Evolutionary conservation across 2,888 invertebrate genomes (phyloP), one percentile per base, ranked within the genome.

Genomic region (Sisyra nigra): DNA sequence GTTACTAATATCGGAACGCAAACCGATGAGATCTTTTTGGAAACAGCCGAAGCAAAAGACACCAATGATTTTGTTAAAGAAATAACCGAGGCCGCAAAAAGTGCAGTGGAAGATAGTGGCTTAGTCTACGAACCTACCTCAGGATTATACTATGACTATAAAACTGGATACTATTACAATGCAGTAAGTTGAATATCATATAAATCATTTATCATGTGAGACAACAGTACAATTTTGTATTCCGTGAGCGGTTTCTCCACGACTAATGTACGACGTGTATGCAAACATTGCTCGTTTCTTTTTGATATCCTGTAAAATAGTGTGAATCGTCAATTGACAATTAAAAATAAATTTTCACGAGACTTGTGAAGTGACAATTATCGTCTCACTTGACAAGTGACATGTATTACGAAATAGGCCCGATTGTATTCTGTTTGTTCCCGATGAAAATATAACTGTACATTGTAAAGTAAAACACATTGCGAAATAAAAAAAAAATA

Each of bases 151-250:
- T 89, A 88, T 61, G 87, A 91, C 62, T 83, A 80, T 51, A 80
- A 77, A 54, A 81, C 85, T 50, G 88, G 89, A 47, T 91, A 87
- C 64, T 91, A 91, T 65, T 91, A 89, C 57, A 86, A 88, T 67
- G 76, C 86, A 51, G 88, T 87, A 69, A 67, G 72, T 68, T 48
- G n/a, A n/a, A 42, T 40, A 34, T 11, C 40, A 11, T n/a, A n/a
- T n/a, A n/a, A n/a, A 10, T 17, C 29, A 18, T n/a, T n/a, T n/a
- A n/a, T n/a, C n/a, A n/a, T n/a, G n/a, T n/a, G n/a, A n/a, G n/a
- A n/a, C n/a, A n/a, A n/a, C n/a, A n/a, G n/a, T n/a, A n/a, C n/a
- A n/a, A n/a, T n/a, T n/a, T n/a, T n/a, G n/a, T n/a, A n/a, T n/a
- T n/a, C n/a, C n/a, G n/a, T n/a, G n/a, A n/a, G n/a, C n/a, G n/a